These are phyloP conservation scores for Myotis pilosus DNA, from an alignment of 2,797 vertebrate genomes.

Conservation along the genomic window DNA sequence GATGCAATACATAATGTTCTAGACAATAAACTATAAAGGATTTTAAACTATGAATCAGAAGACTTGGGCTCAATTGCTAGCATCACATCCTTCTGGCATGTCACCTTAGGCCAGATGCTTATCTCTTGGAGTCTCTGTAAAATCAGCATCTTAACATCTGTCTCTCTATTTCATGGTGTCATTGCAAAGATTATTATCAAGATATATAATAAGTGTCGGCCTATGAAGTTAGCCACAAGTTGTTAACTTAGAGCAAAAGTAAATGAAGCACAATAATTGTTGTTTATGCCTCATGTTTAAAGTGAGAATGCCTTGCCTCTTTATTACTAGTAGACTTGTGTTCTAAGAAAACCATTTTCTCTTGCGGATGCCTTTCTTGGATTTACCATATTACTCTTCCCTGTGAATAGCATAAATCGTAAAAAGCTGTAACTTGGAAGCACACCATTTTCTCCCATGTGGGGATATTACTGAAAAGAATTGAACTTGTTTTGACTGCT, in stretches of 20 bases:
- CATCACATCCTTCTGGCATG: background rate
- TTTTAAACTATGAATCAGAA: background rate
- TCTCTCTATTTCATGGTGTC: background rate
- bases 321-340: background rate
- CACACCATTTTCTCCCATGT: background rate
- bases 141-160: background rate
- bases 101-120: background rate
- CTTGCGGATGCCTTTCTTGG: background rate
- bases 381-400: background rate
- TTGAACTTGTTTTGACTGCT: background rate
- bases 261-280: conserved; percentile 16
- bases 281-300: background rate
- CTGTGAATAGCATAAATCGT: background rate
- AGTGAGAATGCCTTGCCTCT: background rate
- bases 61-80: background rate
- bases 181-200: background rate
- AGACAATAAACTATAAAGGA: background rate
- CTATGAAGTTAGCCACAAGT: background rate
- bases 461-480: background rate
- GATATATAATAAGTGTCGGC: background rate
- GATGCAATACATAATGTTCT: background rate
- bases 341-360: conserved; percentile 25
- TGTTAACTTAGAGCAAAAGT: background rate
- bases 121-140: background rate
- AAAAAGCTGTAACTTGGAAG: background rate